A percentile compares a stretch with the other conserved stretches of the same genome.
Conservation (phyloP, 2,888 invertebrate species). For the Amblyjoppa proteus region DNA sequence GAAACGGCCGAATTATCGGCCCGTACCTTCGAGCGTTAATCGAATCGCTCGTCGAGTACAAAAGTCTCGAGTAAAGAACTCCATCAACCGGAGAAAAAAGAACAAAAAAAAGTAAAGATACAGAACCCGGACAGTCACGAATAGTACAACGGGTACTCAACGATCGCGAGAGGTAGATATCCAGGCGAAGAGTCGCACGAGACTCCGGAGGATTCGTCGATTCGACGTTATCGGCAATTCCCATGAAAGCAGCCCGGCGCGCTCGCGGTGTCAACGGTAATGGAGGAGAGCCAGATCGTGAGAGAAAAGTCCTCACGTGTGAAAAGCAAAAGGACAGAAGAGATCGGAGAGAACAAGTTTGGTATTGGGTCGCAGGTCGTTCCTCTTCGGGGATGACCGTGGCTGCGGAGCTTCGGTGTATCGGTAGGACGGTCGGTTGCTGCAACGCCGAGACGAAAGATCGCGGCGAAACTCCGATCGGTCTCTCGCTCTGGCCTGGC, state of each 20-base stretch:
- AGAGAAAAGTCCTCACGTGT: constrained; percentile 15
- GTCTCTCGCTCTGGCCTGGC: constrained; percentile 73
- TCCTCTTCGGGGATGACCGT: constrained; percentile 54
- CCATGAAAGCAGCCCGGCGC: constrained; percentile 27
- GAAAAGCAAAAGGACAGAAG: constrained; percentile 38
- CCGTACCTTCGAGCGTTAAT: constrained; percentile 18
- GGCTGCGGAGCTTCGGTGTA: constrained; percentile 12
- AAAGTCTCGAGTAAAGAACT: constrained; percentile 36
- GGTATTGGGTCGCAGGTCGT: constrained; percentile 57
- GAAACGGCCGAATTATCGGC: background rate
- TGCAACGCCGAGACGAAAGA: constrained; percentile 65
- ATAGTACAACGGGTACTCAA: background rate
- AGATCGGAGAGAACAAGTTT: constrained; percentile 57
- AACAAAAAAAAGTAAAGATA: background rate
- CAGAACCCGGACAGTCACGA: background rate
- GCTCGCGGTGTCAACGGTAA: constrained; percentile 33
- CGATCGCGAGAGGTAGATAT: background rate
- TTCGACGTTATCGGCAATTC: constrained; percentile 57
- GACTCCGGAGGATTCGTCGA: constrained; percentile 40
- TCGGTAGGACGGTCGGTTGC: constrained; percentile 1
- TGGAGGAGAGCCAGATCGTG: constrained; percentile 4
- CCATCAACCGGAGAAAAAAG: constrained; percentile 14
- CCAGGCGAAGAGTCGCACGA: background rate
- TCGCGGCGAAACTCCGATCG: constrained; percentile 72
- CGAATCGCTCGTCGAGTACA: constrained; percentile 20